These are phyloP conservation scores for Avahi laniger DNA, from an alignment of 2,797 vertebrate species.

Conservation along the genomic window DNA sequence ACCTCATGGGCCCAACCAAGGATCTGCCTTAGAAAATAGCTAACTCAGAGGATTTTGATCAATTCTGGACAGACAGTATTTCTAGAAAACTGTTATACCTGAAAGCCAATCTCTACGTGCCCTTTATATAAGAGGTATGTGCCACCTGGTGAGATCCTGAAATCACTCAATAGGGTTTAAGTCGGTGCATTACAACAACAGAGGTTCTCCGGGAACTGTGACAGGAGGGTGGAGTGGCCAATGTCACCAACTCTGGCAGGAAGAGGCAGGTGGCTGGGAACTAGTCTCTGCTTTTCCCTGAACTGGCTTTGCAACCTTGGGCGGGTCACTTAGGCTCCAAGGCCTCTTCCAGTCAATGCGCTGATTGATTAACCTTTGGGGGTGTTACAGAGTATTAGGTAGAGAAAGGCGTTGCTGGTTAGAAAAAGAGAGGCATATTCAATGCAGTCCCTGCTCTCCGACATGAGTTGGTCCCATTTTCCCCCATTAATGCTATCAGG, in stretches of 20 bases:
- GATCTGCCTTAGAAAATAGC: not conserved
- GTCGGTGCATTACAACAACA: not conserved
- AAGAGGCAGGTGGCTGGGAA: not conserved
- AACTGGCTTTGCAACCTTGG: not conserved
- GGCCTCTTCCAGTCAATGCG: not conserved
- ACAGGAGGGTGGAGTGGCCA: accelerated
- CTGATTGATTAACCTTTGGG: not conserved
- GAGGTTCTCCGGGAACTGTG: not conserved
- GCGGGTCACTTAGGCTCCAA: not conserved
- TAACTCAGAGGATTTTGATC: not conserved
- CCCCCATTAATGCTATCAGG: not conserved
- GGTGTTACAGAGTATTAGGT: not conserved
- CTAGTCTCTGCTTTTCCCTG: not conserved
- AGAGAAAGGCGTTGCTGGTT: not conserved
- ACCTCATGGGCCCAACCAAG: not conserved
- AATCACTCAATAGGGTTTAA: not conserved
- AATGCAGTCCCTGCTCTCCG: accelerated
- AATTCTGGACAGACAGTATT: not conserved
- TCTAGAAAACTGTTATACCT: not conserved
- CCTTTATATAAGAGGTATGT: not conserved
- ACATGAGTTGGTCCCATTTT: not conserved
- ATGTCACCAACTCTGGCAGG: not conserved
- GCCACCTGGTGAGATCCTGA: not conserved
- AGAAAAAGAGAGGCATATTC: not conserved
- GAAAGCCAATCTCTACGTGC: not conserved